Percentiles rank a stretch among this genome's conserved stretches.
These are phyloP conservation scores for Dryocosmus kuriphilus DNA, from an alignment of 2,888 invertebrate species.

Conservation along the genomic window DNA sequence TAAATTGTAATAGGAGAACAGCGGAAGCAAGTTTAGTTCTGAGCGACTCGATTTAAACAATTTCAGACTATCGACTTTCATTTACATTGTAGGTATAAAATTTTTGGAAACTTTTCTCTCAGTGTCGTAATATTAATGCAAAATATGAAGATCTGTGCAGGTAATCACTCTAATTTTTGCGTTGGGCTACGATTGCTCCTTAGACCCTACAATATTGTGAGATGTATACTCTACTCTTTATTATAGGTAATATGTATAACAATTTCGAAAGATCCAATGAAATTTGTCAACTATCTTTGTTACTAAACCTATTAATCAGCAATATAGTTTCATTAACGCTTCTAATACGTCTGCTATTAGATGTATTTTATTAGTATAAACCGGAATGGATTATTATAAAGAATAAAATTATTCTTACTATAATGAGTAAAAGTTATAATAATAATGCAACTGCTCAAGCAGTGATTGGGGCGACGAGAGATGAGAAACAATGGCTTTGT, in stretches of 20 bases:
- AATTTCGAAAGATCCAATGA: slow-evolving; percentile 8
- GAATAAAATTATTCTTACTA: slow-evolving; percentile 51
- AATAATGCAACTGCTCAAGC: slow-evolving; percentile 57
- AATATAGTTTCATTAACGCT: slow-evolving; percentile 29
- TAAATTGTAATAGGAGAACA: background rate
- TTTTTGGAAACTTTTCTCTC: background rate
- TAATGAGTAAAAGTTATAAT: slow-evolving; percentile 49
- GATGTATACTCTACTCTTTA: slow-evolving; percentile 15
- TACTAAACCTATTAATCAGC: background rate
- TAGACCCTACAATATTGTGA: slow-evolving; percentile 10
- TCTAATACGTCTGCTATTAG: slow-evolving; percentile 48
- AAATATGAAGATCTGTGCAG: background rate
- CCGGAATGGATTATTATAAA: slow-evolving; percentile 57
- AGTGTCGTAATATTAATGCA: background rate
- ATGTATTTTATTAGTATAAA: slow-evolving; percentile 53
- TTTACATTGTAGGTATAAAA: slow-evolving; percentile 1
- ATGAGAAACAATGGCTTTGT: slow-evolving; percentile 42
- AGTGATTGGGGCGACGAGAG: slow-evolving; percentile 48
- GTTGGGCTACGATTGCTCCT: background rate
- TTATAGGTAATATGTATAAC: background rate
- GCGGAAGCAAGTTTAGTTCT: background rate
- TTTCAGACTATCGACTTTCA: slow-evolving; percentile 3
- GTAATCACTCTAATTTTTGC: background rate
- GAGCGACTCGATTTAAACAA: background rate
- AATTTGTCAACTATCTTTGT: background rate